Base-by-base conservation (phyloP, 2,888 invertebrate genomes). In the Drosophila recens region DNA sequence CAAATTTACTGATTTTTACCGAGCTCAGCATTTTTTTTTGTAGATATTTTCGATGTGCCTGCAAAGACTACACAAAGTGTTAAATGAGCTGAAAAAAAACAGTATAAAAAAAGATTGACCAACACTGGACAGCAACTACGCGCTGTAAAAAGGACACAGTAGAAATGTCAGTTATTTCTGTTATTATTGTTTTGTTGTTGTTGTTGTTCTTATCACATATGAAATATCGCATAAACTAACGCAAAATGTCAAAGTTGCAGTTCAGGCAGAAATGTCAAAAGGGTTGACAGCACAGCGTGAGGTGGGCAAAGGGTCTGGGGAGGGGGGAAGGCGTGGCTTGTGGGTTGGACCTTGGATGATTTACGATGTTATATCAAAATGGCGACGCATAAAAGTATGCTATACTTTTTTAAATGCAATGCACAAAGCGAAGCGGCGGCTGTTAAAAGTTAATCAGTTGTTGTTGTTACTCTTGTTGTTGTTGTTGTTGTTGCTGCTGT, bases 381-480 rank as follows among this genome's bases (percentile, higher is more conserved):
- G 72, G 66, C 78, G 63, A 72, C 76, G 74, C 86, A 72, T 67
- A 84, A 87, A 89, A 83, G 72, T 82, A 74, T 82, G 88, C 74
- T 70, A 65, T 51, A 33, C 66, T 71, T 58, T 79, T 79, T 72
- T 70, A 67, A 82, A 87, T 88, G 86, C 87, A 85, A 72, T 80
- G 82, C 79, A 90, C 82, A 78, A 72, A 65, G 72, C 77, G 61
- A 66, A 67, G 46, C 57, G 67, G 57, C 64, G 67, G 67, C 66
- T 86, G 90, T 86, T 86, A 90, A 84, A 84, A 90, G 84, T 84
- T 84, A 84, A 84, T 84, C 90, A 84, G 89, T 84, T 88, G 72
- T 51, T 64, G 63, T 36, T 67, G 45, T 30, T 63, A 13, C 46
- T 64, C 58, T 36, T 67, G 48, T 30, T 64, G 11, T 59, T 71